phyloP scores from a whole-genome alignment of 2,113 vertebrate species.

The mouse (Mus musculus) region DNA sequence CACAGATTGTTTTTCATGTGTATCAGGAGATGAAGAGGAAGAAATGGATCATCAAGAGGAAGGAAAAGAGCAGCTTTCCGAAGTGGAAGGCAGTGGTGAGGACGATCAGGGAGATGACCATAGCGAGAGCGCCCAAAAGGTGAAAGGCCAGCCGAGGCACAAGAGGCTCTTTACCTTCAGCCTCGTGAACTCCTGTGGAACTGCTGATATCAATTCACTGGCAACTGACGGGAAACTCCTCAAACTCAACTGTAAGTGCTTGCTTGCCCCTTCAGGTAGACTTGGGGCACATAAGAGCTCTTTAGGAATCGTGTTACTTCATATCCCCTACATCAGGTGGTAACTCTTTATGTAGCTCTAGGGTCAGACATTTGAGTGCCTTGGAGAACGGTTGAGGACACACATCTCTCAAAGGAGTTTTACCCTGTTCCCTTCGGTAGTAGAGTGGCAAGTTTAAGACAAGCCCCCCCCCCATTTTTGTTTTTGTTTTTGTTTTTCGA shows the following conservation, averaged over 20 bases:
- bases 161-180: conserved; percentile 94
- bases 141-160: conserved; percentile 72
- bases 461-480: neutral
- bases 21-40: conserved; percentile 91
- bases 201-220: conserved; percentile 95
- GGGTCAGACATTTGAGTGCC: neutral
- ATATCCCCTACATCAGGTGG: neutral
- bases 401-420: neutral
- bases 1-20: conserved; percentile 18
- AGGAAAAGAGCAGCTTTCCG: conserved; percentile 86
- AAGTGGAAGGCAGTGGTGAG: conserved; percentile 89
- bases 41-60: conserved; percentile 97
- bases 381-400: neutral
- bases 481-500: too few relatives aligned
- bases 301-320: neutral
- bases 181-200: conserved; percentile 96
- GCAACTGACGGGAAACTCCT: conserved; percentile 93
- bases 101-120: conserved; percentile 88
- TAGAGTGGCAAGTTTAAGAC: neutral
- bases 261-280: neutral
- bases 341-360: neutral
- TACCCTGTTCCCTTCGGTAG: neutral
- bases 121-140: conserved; percentile 57
- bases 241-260: conserved; percentile 92
- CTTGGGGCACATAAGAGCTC: neutral